These are phyloP conservation scores for Coenonympha glycerion DNA, from an alignment of 2,888 invertebrate genomes.

Conservation along the genomic window DNA sequence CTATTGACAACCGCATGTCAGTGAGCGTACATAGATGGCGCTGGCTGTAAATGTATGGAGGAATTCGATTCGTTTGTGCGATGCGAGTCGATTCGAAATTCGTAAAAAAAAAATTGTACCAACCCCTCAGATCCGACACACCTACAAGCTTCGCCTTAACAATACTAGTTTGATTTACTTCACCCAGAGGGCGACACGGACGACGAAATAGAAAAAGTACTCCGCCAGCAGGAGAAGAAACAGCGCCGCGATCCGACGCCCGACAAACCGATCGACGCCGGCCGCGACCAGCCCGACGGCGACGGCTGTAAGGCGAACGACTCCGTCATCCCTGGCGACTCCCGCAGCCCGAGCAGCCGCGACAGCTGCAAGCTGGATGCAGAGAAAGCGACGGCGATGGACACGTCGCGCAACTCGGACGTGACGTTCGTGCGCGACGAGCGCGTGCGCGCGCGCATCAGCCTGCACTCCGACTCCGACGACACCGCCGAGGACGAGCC, in stretches of 20 bases:
- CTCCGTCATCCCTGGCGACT: not conserved
- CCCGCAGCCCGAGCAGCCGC: not conserved
- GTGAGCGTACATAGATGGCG: too few relatives aligned
- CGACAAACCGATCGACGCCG: not conserved
- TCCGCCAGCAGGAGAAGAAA: constrained; percentile 39
- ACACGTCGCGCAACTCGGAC: constrained; percentile 26
- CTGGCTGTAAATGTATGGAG: too few relatives aligned
- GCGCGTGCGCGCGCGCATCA: constrained; percentile 27
- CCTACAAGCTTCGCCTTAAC: too few relatives aligned
- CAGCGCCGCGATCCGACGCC: not conserved
- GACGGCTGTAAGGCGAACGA: not conserved
- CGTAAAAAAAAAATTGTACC: too few relatives aligned
- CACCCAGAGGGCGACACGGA: constrained; percentile 69
- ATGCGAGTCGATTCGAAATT: too few relatives aligned
- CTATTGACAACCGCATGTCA: too few relatives aligned
- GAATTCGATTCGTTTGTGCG: too few relatives aligned
- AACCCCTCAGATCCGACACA: too few relatives aligned
- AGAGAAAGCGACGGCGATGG: not conserved
- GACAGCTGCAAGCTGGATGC: not conserved
- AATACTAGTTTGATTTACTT: too few relatives aligned
- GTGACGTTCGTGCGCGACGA: constrained; percentile 38
- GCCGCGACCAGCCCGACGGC: not conserved
- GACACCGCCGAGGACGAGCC: constrained; percentile 27
- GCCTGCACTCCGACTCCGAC: constrained; percentile 25
- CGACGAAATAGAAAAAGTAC: constrained; percentile 76